Evolutionary conservation across 2,797 vertebrate genomes (phyloP).

Genomic region (Crenuchus spilurus): DNA sequence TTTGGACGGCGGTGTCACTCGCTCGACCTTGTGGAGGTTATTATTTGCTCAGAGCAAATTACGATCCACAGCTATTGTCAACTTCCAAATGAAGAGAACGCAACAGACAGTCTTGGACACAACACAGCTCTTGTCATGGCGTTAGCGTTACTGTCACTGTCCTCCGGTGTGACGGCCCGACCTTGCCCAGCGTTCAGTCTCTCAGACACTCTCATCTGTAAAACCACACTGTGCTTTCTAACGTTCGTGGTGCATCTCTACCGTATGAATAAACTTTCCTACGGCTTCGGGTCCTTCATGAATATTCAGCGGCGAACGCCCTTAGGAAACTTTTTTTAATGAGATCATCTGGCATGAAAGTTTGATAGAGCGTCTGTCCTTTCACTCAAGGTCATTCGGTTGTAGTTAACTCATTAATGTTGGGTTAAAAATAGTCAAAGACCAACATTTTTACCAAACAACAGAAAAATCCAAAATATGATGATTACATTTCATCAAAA

Average conservation of each 20-base stretch:
- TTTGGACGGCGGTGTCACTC: neutral
- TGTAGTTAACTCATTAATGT: too few species aligned
- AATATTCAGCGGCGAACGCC: conserved; percentile 68
- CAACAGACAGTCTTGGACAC: conserved; percentile 78
- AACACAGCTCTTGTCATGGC: conserved; percentile 73
- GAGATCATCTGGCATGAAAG: conserved; percentile 58
- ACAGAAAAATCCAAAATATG: too few species aligned
- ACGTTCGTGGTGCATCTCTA: conserved; percentile 3
- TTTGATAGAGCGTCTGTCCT: conserved; percentile 60
- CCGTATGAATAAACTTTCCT: conserved; percentile 63
- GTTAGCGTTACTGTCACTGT: conserved; percentile 24
- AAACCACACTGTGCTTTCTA: conserved; percentile 34
- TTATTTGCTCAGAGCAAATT: conserved; percentile 61
- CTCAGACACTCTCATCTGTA: conserved; percentile 61
- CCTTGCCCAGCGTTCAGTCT: conserved; percentile 74
- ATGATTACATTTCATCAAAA: too few species aligned
- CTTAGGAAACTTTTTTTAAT: conserved; percentile 54
- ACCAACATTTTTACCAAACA: too few species aligned
- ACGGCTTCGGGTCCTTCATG: conserved; percentile 68
- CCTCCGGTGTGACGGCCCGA: conserved; percentile 60
- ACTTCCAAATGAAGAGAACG: conserved; percentile 68
- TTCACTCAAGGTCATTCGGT: conserved; percentile 54
- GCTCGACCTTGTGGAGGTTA: conserved; percentile 71
- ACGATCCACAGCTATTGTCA: conserved; percentile 70
- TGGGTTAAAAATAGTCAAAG: too few species aligned